Base-by-base conservation (phyloP, 2,888 invertebrate genomes). In the Calliscelio sp. region DNA sequence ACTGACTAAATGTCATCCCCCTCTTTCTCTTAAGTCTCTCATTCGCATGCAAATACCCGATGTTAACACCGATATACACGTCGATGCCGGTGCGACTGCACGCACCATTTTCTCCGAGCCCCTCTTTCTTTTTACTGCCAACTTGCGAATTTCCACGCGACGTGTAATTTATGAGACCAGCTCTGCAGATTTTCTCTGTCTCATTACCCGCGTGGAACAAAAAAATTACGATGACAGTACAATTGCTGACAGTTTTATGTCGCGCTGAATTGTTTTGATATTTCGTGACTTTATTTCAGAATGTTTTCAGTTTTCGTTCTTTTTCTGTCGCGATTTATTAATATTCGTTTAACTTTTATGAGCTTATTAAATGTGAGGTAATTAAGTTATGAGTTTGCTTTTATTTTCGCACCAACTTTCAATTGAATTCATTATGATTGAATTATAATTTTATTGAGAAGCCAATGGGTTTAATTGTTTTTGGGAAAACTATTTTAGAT, bases 31-130 rank as follows among this genome's bases (percentile, higher is more conserved):
- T 61, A 86, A 86, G 78, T 85, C 84, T 82, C 86, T 89, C 87
- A 86, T 88, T 89, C 87, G 86, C 83, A 89, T 89, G 87, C 85
- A 89, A 89, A 88, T 89, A 84, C 77, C 66, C 55, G 74, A 61
- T 78, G 80, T 74, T 78, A 83, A 83, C 86, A 73, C 59, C 32
- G 61, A 85, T 85, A 70, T 70, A 73, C 55, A 73, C 63, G 71
- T 70, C 44, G 74, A 80, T 82, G 53, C 25, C 14, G n/a, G n/a
- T n/a, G n/a, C n/a, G n/a, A n/a, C 11, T 41, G 59, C 35, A 79
- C 57, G 65, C 41, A 66, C 49, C 20, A 38, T 70, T 41, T 49
- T 55, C 49, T 18, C 38, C 18, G 6, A 4, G n/a, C n/a, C 24
- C 35, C 46, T 28, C 51, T 44, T 73, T 77, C 49, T 77, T 80